Base-by-base conservation (phyloP, 2,888 invertebrate genomes). In the Eumerus sabulonum region DNA sequence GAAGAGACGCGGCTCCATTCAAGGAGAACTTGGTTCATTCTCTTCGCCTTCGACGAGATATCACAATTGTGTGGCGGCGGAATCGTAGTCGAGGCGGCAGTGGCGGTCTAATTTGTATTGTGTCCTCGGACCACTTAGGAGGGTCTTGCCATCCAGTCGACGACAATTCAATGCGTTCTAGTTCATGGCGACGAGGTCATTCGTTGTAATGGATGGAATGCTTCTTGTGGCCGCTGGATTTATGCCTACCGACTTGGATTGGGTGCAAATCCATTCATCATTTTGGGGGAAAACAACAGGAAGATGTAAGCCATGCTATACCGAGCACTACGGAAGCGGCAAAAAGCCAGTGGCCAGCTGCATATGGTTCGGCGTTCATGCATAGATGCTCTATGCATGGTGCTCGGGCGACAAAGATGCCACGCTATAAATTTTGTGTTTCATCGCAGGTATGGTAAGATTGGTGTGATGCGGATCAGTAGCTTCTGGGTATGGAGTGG, bases 261-360 rank as follows among this genome's bases (percentile, higher is more conserved):
- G 63, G 76, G 74, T 62, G 42, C 64, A 50, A 59, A 70, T 56
- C 81, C 82, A 82, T 83, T 82, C 82, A 83, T 82, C 82, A 82
- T 83, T 40, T 82, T 67, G 18, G 16, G 54, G 57, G 47, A 36
- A 53, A 35, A 27, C 50, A 12, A 9, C 50, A 51, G 53, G 62
- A 76, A 70, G 70, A 70, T 76, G 70, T 63, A 59, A 45, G 27
- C 2, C 27, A 27, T 27, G 27, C 27, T 27, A 27, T 27, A 27
- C 42, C 16, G 35, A 53, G 40, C 40, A 12, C 45, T 11, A 14
- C 66, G 72, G 64, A 76, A 76, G 59, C 47, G 17, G 27, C 16
- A 45, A 59, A 51, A n/a, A 18, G 27, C 50, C 60, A 19, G 27
- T 53, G 57, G 63, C 27, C 74, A 68, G 63, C 68, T 72, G 50